Conservation (phyloP, 2,888 invertebrate species). For the Apotomis betuletana region DNA sequence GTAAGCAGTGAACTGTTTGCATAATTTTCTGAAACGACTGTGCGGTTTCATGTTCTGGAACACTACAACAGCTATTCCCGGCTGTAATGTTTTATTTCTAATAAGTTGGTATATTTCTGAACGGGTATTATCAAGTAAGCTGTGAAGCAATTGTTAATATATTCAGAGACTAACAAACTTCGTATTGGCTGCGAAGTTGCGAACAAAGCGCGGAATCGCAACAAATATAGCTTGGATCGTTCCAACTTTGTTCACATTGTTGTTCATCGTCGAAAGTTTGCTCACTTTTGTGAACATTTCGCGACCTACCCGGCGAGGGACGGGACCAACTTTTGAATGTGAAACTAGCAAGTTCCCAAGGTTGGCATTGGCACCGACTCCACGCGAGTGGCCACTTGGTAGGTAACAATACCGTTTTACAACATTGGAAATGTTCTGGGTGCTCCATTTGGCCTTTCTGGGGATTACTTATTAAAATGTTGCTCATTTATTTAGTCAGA, state of each 20-base stretch:
- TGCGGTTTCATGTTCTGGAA: conserved; percentile 50
- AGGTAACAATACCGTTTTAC: conserved; percentile 64
- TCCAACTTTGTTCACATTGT: conserved; percentile 67
- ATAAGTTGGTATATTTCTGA: conserved; percentile 4
- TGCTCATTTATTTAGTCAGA: background rate
- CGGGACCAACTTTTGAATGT: conserved; percentile 65
- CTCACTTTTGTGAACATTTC: conserved; percentile 65
- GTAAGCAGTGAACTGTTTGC: conserved; percentile 53
- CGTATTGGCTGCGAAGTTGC: conserved; percentile 63
- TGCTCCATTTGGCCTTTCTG: conserved; percentile 47
- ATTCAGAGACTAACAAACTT: conserved; percentile 56
- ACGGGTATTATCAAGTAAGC: conserved; percentile 42
- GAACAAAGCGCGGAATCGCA: conserved; percentile 54
- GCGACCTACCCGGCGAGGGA: conserved; percentile 52
- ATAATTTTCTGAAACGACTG: conserved; percentile 53
- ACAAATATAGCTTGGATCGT: conserved; percentile 67
- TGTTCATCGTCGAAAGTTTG: conserved; percentile 67
- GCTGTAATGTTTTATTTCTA: conserved; percentile 6
- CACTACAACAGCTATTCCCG: conserved; percentile 45
- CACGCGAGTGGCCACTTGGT: conserved; percentile 49
- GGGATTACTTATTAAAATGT: conserved; percentile 46
- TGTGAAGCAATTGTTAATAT: conserved; percentile 38
- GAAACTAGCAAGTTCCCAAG: conserved; percentile 70
- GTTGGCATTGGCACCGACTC: conserved; percentile 62
- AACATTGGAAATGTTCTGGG: conserved; percentile 58